These are phyloP conservation scores for Pterocles burchelli DNA, from an alignment of 2,113 vertebrate genomes.

Conservation along the genomic window DNA sequence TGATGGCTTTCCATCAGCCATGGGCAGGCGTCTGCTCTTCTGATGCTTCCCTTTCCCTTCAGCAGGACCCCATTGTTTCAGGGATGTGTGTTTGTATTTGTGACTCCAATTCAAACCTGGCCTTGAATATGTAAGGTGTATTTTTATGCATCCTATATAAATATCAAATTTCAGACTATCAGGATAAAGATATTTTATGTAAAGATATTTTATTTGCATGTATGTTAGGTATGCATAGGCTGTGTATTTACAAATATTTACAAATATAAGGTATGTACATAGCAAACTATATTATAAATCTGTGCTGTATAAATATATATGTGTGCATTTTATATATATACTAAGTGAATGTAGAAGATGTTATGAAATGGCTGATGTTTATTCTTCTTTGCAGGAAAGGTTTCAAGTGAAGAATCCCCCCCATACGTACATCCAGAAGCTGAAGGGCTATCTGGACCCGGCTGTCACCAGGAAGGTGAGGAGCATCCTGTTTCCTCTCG, in stretches of 20 bases:
- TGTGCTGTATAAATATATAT: no score
- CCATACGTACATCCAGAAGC: slow-evolving; percentile 94
- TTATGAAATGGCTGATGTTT: not conserved
- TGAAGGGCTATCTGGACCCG: slow-evolving; percentile 95
- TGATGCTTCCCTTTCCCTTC: not conserved
- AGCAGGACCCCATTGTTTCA: not conserved
- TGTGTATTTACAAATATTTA: not conserved
- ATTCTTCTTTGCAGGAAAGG: slow-evolving; percentile 81
- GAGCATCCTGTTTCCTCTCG: not conserved
- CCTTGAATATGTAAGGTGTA: not conserved
- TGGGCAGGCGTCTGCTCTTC: accelerated
- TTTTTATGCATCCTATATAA: not conserved
- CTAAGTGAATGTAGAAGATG: not conserved
- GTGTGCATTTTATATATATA: not conserved
- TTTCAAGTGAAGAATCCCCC: slow-evolving; percentile 99
- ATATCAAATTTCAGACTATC: not conserved
- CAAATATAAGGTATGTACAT: not conserved
- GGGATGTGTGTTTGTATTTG: not conserved
- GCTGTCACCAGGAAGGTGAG: slow-evolving; percentile 97
- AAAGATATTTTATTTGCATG: not conserved
- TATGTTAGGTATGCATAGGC: not conserved
- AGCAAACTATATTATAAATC: not conserved
- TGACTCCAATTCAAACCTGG: not conserved
- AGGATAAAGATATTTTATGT: no score
- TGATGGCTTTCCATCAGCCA: not conserved